Percentiles rank a stretch among this genome's conserved stretches.
Conservation (phyloP, 2,797 vertebrate species). For the Ctenosaura bakeri region DNA sequence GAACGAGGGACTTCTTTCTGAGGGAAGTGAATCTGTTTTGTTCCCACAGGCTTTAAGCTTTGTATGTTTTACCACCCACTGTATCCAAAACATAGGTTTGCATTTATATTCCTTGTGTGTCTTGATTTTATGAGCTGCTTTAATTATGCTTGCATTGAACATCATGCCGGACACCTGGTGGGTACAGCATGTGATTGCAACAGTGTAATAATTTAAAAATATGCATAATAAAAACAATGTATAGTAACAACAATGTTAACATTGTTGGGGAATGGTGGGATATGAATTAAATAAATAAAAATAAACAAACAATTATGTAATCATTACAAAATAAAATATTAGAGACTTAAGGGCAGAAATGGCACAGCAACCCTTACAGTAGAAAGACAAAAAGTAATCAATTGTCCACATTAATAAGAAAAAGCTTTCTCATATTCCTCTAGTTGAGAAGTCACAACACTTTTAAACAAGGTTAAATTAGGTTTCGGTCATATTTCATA, state of each 20-base stretch:
- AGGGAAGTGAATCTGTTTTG: background rate
- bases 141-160: background rate
- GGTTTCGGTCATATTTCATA: too few relatives aligned
- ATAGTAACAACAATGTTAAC: too few relatives aligned
- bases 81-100: too few relatives aligned
- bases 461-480: too few relatives aligned
- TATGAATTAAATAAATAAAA: too few relatives aligned
- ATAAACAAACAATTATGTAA: background rate
- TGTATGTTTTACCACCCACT: background rate
- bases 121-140: background rate
- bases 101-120: background rate
- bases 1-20: background rate
- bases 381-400: background rate
- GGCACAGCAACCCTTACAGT: background rate
- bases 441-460: slow-evolving; percentile 56
- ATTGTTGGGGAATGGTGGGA: too few relatives aligned
- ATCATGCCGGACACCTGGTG: background rate
- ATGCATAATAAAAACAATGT: too few relatives aligned
- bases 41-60: background rate
- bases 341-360: background rate
- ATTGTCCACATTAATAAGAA: slow-evolving; percentile 34
- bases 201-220: too few relatives aligned
- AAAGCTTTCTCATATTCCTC: background rate
- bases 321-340: too few relatives aligned
- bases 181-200: too few relatives aligned